These are phyloP conservation scores for Genyomyrus donnyi DNA, from an alignment of 2,113 vertebrate genomes.

Conservation along the genomic window DNA sequence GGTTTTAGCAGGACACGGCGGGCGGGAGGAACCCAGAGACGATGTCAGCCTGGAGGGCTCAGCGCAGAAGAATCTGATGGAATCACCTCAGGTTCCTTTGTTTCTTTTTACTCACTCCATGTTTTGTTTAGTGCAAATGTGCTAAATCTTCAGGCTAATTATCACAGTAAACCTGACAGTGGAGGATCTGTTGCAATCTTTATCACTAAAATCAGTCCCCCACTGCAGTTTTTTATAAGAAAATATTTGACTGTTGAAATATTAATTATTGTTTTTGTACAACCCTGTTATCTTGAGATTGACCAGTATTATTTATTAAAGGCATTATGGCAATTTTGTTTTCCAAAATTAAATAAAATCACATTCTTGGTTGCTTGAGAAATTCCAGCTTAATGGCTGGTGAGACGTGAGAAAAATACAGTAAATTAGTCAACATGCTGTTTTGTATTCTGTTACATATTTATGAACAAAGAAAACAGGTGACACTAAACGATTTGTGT, in stretches of 20 bases:
- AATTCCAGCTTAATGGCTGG: background rate
- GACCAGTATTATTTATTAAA: background rate
- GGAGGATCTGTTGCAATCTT: background rate
- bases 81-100: constrained; percentile 85
- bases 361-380: background rate
- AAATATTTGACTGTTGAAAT: background rate
- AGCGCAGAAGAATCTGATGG: constrained; percentile 85
- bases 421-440: background rate
- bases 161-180: background rate
- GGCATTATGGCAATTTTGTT: background rate
- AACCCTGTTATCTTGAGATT: background rate
- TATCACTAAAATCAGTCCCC: background rate
- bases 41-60: constrained; percentile 83
- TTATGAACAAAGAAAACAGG: background rate
- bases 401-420: background rate
- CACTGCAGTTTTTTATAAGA: background rate
- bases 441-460: background rate
- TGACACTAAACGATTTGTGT: background rate
- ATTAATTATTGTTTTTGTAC: background rate
- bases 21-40: constrained; percentile 51
- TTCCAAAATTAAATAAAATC: background rate
- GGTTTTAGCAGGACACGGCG: background rate
- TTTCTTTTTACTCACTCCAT: constrained; percentile 31
- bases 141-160: background rate
- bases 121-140: background rate